These are phyloP conservation scores for Limnephilus marmoratus DNA, from an alignment of 2,888 invertebrate species.

Conservation along the genomic window DNA sequence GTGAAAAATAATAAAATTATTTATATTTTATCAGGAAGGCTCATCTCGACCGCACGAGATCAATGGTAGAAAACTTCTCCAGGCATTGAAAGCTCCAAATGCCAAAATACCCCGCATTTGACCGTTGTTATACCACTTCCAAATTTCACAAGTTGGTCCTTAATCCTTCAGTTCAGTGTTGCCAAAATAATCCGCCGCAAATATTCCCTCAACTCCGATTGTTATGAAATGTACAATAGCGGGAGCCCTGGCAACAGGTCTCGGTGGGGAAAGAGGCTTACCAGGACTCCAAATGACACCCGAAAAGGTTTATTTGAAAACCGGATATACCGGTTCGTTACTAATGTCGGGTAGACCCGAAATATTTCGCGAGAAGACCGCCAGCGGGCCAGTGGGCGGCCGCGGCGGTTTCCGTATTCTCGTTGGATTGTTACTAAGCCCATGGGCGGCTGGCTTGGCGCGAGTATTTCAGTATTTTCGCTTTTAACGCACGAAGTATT, in stretches of 20 bases:
- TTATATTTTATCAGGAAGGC: background rate
- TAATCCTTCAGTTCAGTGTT: constrained; percentile 30
- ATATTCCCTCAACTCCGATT: constrained; percentile 30
- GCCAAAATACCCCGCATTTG: background rate
- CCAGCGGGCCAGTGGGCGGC: constrained; percentile 28
- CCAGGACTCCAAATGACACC: constrained; percentile 28
- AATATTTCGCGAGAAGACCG: constrained; percentile 50
- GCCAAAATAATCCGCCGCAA: constrained; percentile 20
- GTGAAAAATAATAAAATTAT: too few relatives aligned
- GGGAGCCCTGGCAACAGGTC: constrained; percentile 48
- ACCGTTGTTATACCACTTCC: background rate
- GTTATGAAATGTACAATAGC: constrained; percentile 25
- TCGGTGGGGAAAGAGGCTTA: background rate
- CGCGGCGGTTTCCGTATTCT: constrained; percentile 17
- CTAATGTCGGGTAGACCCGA: constrained; percentile 57
- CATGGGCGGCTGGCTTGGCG: background rate
- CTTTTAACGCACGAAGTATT: background rate
- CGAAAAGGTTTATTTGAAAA: constrained; percentile 46
- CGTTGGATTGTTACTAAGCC: background rate
- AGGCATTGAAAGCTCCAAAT: background rate
- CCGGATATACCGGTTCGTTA: constrained; percentile 43
- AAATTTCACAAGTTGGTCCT: background rate
- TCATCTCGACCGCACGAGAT: background rate
- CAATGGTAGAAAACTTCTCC: background rate
- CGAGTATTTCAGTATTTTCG: background rate